phyloP scores from a whole-genome alignment of 2,888 invertebrate species.

The Elysia crispata region DNA sequence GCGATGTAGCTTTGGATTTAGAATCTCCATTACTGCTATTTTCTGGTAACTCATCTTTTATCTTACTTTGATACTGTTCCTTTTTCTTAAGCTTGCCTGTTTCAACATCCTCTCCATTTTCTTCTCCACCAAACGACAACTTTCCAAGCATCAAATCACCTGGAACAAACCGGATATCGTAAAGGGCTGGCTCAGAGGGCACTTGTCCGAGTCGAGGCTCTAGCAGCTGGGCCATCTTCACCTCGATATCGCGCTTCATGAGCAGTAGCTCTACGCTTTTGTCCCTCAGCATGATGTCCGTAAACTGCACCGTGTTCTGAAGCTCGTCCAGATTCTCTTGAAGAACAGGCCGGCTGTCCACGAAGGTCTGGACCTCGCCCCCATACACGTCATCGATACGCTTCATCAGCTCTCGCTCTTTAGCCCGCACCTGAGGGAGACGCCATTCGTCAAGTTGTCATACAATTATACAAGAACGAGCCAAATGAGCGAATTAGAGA shows the following conservation, averaged over 20 bases:
- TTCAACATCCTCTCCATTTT: conserved; percentile 47
- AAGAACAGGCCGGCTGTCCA: conserved; percentile 69
- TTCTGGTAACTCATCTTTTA: background rate
- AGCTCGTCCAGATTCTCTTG: conserved; percentile 71
- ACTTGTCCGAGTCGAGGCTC: conserved; percentile 61
- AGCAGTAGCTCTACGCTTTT: conserved; percentile 75
- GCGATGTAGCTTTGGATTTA: background rate
- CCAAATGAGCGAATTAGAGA: too few relatives aligned
- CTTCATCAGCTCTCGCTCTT: conserved; percentile 71
- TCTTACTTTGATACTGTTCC: conserved; percentile 17
- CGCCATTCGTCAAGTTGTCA: too few relatives aligned
- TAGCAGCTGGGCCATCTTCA: conserved; percentile 69
- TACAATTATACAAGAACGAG: too few relatives aligned
- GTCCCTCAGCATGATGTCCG: conserved; percentile 74
- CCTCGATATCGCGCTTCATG: conserved; percentile 73
- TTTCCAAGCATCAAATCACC: conserved; percentile 71
- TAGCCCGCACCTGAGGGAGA: conserved; percentile 62
- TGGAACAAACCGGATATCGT: conserved; percentile 69
- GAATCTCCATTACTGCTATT: background rate
- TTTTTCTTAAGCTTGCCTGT: conserved; percentile 6
- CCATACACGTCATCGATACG: conserved; percentile 71
- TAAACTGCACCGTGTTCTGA: conserved; percentile 70
- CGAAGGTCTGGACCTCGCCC: conserved; percentile 64
- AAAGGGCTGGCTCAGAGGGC: conserved; percentile 60
- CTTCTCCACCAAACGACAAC: conserved; percentile 49